Percentiles rank a stretch among this genome's conserved stretches.
Conservation (phyloP, 2,797 vertebrate genomes). For the Lophotriccus pileatus region DNA sequence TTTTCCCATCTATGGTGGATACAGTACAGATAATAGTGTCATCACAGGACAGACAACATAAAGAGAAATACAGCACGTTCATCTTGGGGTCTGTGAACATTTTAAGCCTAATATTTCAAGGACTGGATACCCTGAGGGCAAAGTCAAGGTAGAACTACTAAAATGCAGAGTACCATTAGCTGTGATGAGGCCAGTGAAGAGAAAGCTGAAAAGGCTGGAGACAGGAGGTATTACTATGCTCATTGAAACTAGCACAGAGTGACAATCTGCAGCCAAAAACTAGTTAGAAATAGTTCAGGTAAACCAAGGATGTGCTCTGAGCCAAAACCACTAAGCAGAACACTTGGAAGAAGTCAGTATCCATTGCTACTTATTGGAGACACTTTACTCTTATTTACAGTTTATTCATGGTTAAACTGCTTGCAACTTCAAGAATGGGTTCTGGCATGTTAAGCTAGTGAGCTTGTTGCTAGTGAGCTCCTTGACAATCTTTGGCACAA, state of each 20-base stretch:
- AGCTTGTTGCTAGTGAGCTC: background rate
- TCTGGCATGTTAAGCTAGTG: background rate
- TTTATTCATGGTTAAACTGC: slow-evolving; percentile 3
- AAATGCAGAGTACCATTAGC: background rate
- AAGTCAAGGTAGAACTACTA: background rate
- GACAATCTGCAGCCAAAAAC: background rate
- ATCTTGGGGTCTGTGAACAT: background rate
- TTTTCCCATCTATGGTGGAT: background rate
- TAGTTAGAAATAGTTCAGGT: background rate
- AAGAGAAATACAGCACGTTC: background rate
- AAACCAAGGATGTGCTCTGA: background rate
- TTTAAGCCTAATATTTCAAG: background rate
- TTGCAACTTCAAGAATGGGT: background rate
- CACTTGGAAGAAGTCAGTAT: background rate
- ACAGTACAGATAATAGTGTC: background rate
- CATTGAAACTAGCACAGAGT: background rate
- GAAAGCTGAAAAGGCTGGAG: background rate
- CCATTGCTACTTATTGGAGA: background rate
- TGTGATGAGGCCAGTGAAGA: background rate
- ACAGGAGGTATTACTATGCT: background rate
- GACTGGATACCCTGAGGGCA: background rate
- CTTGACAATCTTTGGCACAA: background rate
- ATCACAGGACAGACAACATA: background rate
- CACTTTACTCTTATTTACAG: background rate
- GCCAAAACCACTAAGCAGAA: background rate